phyloP scores from a whole-genome alignment of 2,113 vertebrate genomes.

The Muntiacus reevesi region DNA sequence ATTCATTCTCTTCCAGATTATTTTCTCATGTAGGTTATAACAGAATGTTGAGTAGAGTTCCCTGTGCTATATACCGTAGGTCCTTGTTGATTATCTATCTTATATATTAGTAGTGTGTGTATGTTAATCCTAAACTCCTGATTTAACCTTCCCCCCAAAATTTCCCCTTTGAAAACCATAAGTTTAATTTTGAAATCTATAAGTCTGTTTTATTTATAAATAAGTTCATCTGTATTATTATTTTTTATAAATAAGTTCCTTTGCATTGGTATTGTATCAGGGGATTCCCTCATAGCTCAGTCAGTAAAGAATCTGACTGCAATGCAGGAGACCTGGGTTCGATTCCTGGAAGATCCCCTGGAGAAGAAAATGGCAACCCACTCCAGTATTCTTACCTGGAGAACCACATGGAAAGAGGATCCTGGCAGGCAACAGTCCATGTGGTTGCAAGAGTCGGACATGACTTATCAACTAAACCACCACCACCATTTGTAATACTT shows the following conservation, averaged over 20 bases:
- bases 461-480: background rate
- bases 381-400: background rate
- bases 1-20: background rate
- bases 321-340: background rate
- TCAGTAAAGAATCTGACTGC: background rate
- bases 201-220: background rate
- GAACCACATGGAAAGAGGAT: background rate
- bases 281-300: background rate
- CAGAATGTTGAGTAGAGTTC: background rate
- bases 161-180: background rate
- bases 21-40: background rate
- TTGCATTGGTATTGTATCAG: background rate
- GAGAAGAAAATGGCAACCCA: background rate
- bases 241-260: background rate
- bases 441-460: background rate
- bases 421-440: background rate
- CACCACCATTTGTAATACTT: background rate
- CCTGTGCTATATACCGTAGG: background rate
- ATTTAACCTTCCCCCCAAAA: background rate
- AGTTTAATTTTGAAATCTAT: background rate
- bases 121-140: background rate
- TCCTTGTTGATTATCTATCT: background rate
- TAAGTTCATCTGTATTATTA: background rate
- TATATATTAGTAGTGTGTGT: background rate
- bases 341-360: background rate